Percentiles rank a stretch among this genome's conserved stretches.
Conservation (phyloP, 92 coral and sea anemone genomes). For the Zoanthus sociatus region DNA sequence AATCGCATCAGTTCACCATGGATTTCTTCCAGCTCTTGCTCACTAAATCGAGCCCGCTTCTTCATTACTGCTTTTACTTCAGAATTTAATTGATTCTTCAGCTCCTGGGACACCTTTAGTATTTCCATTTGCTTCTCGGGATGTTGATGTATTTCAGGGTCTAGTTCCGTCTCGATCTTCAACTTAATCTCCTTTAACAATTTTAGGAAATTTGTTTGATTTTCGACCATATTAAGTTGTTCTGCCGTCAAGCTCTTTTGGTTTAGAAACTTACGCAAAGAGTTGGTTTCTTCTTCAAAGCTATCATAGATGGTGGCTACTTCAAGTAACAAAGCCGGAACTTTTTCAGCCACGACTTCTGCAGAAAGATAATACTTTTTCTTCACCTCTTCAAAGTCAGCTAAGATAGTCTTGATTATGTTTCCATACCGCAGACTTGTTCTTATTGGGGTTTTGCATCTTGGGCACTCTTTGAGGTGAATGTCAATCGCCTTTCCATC, state of each 20-base stretch:
- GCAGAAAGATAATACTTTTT: slow-evolving; percentile 44
- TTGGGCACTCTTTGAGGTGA: slow-evolving; percentile 84
- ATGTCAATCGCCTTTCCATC: slow-evolving; percentile 62
- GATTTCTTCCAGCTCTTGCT: slow-evolving; percentile 88
- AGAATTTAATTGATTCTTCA: slow-evolving; percentile 34
- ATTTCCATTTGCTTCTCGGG: slow-evolving; percentile 35
- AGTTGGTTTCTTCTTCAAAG: slow-evolving; percentile 37
- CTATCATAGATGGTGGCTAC: background rate
- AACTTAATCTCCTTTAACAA: slow-evolving; percentile 45
- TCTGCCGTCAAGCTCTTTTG: slow-evolving; percentile 56
- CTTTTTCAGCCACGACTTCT: background rate
- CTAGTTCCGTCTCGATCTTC: slow-evolving; percentile 33
- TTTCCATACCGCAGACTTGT: slow-evolving; percentile 93
- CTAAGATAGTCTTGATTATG: slow-evolving; percentile 80
- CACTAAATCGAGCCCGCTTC: slow-evolving; percentile 72
- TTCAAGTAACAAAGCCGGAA: background rate
- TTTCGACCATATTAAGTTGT: slow-evolving; percentile 74
- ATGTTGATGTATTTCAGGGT: background rate
- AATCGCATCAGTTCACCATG: slow-evolving; percentile 74
- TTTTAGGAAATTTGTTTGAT: slow-evolving; percentile 77
- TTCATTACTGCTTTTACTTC: slow-evolving; percentile 62
- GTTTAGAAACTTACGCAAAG: slow-evolving; percentile 13
- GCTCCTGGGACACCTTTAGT: background rate
- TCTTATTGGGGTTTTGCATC: slow-evolving; percentile 80
- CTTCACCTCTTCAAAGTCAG: slow-evolving; percentile 80